Evolutionary conservation across 2,888 invertebrate genomes (phyloP), one percentile per base, ranked within the genome.

Genomic region (Mechanitis mazaeus): DNA sequence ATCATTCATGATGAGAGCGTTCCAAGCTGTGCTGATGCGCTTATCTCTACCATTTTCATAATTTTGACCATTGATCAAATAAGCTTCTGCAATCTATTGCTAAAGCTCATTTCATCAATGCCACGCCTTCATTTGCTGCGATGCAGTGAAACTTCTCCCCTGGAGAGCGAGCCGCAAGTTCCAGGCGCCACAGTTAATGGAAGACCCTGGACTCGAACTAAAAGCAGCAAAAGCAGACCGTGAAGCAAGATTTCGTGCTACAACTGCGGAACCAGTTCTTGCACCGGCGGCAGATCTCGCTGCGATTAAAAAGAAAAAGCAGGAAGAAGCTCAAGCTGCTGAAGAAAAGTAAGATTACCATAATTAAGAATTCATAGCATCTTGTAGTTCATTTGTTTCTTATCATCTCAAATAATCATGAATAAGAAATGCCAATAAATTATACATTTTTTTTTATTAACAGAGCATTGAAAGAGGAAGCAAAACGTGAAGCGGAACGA

Each of bases 121-220:
- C 77, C 72, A 75, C 71, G 65, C 75, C 74, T 72, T 72, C 68
- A 56, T 69, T 81, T 78, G 81, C 84, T 84, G 80, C 77, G 85
- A 83, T 84, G 83, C 91, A 91, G 91, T 92, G 71, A 92, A 92
- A 76, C 91, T 94, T 88, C 92, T 93, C 69, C 93, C 94, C 70
- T 90, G 91, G 81, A 92, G 94, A 76, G 93, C 94, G 74, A 92
- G 93, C 77, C 91, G 94, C 79, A 93, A 92, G 81, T 94, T 94
- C 85, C 92, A 93, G 79, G 88, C 88, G 65, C 91, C 91, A 61
- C 83, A 89, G 73, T 80, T 82, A 59, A 84, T 93, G 80, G 93
- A 93, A 69, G 92, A 93, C 72, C 92, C 91, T 20, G 87, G 84
- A 63, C 76, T 89, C 65, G 93, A 94, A 72, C 79, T 92, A 66